Percentiles rank a stretch among this genome's conserved stretches.
Evolutionary conservation across 2,113 vertebrate genomes (phyloP).

Genomic region (Ovis aries): DNA sequence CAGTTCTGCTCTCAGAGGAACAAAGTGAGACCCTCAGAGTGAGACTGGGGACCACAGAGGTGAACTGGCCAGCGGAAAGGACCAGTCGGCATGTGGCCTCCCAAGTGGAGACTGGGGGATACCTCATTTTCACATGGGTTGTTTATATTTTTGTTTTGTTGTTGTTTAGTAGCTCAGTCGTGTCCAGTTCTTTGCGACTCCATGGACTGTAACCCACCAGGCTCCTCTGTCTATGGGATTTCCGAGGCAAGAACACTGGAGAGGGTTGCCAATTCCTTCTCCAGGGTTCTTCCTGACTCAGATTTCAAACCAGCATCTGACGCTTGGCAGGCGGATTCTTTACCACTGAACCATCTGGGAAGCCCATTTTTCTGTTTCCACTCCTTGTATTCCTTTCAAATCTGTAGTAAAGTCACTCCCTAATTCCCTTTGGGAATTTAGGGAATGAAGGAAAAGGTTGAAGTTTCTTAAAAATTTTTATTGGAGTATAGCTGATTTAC

Average conservation of each 20-base stretch:
- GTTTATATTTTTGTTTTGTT: background rate
- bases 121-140: background rate
- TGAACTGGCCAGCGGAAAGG: background rate
- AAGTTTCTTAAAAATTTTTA: background rate
- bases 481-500: background rate
- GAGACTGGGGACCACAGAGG: background rate
- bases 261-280: background rate
- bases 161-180: background rate
- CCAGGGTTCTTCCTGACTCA: background rate
- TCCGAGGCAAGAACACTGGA: background rate
- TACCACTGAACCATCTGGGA: background rate
- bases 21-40: background rate
- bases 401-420: background rate
- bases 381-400: background rate
- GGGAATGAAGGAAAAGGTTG: background rate
- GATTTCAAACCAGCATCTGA: background rate
- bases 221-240: background rate
- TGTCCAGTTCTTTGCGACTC: background rate
- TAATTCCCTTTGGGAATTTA: background rate
- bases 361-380: background rate
- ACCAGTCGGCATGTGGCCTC: rapidly evolving
- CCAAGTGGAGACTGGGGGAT: background rate
- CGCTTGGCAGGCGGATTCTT: background rate
- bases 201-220: background rate
- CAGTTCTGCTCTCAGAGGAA: background rate